Evolutionary conservation across 2,113 vertebrate genomes (phyloP).

Genomic region (Chaetodon auriga): DNA sequence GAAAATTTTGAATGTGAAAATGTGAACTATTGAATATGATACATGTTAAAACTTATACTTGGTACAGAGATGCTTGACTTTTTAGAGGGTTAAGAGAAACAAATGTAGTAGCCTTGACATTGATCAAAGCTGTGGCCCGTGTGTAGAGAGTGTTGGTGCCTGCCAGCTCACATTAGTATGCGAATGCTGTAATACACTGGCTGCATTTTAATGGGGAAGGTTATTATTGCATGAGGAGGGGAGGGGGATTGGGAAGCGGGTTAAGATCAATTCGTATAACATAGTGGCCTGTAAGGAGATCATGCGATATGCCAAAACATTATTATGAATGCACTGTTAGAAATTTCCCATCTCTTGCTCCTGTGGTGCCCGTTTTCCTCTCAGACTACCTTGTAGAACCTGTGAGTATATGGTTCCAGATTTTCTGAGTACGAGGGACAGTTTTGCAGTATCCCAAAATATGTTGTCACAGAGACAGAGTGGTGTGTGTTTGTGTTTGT

Average conservation of each 20-base stretch:
- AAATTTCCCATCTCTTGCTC: neutral
- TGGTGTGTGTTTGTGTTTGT: constrained; percentile 62
- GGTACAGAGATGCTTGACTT: neutral
- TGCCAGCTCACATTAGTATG: constrained; percentile 35
- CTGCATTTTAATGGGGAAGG: constrained; percentile 51
- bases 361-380: neutral
- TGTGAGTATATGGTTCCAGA: neutral
- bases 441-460: neutral
- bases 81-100: neutral
- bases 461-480: neutral
- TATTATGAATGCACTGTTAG: constrained; percentile 10
- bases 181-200: constrained; percentile 24
- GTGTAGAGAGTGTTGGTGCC: neutral
- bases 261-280: constrained; percentile 48
- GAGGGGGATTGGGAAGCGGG: constrained; percentile 21
- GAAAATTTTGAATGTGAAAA: neutral
- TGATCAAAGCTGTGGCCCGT: neutral
- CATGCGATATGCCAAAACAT: constrained; percentile 22
- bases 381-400: neutral
- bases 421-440: neutral
- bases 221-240: constrained; percentile 38
- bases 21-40: neutral
- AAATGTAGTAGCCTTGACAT: neutral
- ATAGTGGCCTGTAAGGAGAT: constrained; percentile 11
- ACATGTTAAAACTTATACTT: neutral